Base-by-base conservation (phyloP, 2,888 invertebrate genomes). In the Dysmachus trigonus region DNA sequence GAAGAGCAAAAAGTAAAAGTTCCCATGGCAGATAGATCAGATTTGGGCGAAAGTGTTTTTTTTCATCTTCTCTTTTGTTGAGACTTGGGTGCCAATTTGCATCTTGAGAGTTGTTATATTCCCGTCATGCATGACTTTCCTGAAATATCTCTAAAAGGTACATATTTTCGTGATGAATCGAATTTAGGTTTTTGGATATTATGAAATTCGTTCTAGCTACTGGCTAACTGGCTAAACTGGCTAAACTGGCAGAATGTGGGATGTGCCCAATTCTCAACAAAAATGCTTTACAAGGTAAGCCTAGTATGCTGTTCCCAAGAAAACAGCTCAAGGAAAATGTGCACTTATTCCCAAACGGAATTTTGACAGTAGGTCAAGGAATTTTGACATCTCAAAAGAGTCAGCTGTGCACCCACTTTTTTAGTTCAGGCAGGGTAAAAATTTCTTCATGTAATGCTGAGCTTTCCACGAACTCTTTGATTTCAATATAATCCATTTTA, bases 1-100 rank as follows among this genome's bases (percentile, higher is more conserved):
- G 33, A 33, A 8, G 31, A 81, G 53, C 53, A 81, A 81, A 81
- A 81, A 81, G 81, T 81, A 81, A 81, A 81, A 81, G 81, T 81
- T 33, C 31, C 53, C 51, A 81, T 62, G 33, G 35, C 31, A 30
- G 53, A 62, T 81, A 18, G 81, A 81, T 79, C 22, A 30, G 31
- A 62, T 81, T 79, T 81, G 2, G 81, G 81, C 62, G 81, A 81
- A 81, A 81, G 81, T 62, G 18, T 53, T 81, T 81, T 81, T 81
- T 79, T 62, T 33, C 47, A 13, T 53, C 81, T 27, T 47, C 81
- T 30, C 62, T 35, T 53, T 81, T 18, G 33, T 35, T 51, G 35
- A 10, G 33, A 8, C 33, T 31, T 51, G 38, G 47, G 27, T 62
- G 62, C 73, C 41, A 77, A 81, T 81, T 31, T 81, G 51, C 53